Base-by-base conservation (phyloP, 2,888 invertebrate species). In the Ferrisia virgata region DNA sequence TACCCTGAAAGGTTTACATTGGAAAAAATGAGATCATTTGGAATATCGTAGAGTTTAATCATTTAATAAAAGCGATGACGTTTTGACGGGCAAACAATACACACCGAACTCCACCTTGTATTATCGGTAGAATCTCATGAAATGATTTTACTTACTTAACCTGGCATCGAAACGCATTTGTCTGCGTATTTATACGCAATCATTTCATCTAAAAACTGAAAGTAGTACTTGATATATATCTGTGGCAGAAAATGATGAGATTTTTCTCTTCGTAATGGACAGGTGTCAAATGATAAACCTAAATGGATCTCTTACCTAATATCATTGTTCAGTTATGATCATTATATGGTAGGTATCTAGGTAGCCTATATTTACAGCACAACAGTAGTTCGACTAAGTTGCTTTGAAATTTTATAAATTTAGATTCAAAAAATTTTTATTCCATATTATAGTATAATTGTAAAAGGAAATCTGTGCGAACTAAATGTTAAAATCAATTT, bases 51-150 rank as follows among this genome's bases (percentile, higher is more conserved):
- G 28, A 64, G 64, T 64, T 64, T 64, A 28, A 64, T 28, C 64
- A 15, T 64, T 64, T 53, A 6, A 64, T 22, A 31, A 69, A 69
- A 36, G 36, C 72, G 72, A 25, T 18, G 64, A 76, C 18, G 36
- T 36, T 76, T 76, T 76, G 72, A 76, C 72, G 36, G n/a, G 72
- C 72, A 76, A 36, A 76, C 72, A 76, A 76, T 76, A 76, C 31
- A 4, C 8, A 18, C 69, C 31, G 15, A 76, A 36, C 72, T 36
- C 31, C 33, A 28, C 28, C 72, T 76, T 28, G 53, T 53, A 36
- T 36, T 36, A 76, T 76, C 72, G 9, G 31, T 76, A 8, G 33
- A 76, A 76, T 76, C 72, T 76, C 15, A 36, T 18, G n/a, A 33
- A 76, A 25, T 76, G 5, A 76, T 76, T 36, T n/a, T n/a, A n/a